Evolutionary conservation across 2,797 vertebrate species (phyloP).

Genomic region (Anguilla marmorata): DNA sequence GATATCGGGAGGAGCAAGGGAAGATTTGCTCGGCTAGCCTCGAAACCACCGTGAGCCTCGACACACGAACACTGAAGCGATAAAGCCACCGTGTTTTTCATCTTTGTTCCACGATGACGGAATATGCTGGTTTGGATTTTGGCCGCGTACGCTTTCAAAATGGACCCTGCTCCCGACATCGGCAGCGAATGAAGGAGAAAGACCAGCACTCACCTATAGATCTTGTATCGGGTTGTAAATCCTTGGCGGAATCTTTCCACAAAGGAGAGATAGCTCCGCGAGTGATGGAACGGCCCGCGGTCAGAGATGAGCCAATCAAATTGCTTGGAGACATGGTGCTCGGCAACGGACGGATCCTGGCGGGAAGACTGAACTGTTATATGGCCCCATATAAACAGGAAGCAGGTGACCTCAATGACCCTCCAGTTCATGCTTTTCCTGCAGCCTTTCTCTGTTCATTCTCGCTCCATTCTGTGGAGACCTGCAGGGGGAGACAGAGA

Average conservation of each 20-base stretch:
- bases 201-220: slow-evolving; percentile 89
- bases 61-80: too few relatives aligned
- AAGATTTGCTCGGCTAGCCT: not conserved
- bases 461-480: slow-evolving; percentile 99
- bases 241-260: slow-evolving; percentile 99
- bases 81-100: not conserved
- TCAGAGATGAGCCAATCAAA: slow-evolving; percentile 99
- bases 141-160: not conserved
- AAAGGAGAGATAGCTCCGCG: slow-evolving; percentile 99
- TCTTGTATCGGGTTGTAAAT: slow-evolving; percentile 99
- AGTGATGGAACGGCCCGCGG: slow-evolving; percentile 99
- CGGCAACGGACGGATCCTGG: slow-evolving; percentile 89
- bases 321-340: slow-evolving; percentile 99
- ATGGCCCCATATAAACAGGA: slow-evolving; percentile 99
- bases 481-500: slow-evolving; percentile 69
- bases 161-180: not conserved
- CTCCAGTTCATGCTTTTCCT: slow-evolving; percentile 99
- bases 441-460: slow-evolving; percentile 99
- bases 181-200: not conserved
- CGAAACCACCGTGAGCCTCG: not conserved
- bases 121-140: not conserved
- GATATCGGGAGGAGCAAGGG: too few relatives aligned
- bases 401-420: slow-evolving; percentile 99
- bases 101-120: not conserved
- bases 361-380: slow-evolving; percentile 96